Percentiles rank a stretch among this genome's conserved stretches.
Evolutionary conservation across 2,888 invertebrate genomes (phyloP).

Genomic region (Bombyx huttoni): DNA sequence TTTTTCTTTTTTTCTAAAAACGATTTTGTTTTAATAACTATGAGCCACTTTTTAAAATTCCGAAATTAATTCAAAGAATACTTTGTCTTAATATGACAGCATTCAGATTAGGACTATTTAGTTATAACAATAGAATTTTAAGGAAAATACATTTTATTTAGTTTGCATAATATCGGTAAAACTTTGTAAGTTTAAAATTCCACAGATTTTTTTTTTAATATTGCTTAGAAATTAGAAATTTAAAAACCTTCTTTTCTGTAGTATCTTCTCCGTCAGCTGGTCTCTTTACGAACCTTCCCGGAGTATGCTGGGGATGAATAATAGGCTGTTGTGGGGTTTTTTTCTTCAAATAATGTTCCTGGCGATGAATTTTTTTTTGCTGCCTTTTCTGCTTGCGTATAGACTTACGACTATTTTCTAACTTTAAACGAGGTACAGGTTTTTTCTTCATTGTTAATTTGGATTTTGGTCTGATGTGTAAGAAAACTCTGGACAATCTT

Average conservation of each 20-base stretch:
- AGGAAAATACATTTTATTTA: too few relatives aligned
- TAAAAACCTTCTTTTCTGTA: constrained; percentile 22
- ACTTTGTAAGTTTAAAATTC: too few relatives aligned
- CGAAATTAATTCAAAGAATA: too few relatives aligned
- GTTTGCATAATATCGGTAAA: too few relatives aligned
- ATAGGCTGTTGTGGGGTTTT: constrained; percentile 17
- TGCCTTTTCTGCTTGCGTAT: constrained; percentile 79
- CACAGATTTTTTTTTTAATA: not conserved
- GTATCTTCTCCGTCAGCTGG: constrained; percentile 22
- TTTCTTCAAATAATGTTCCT: constrained; percentile 54
- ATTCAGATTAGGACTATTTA: too few relatives aligned
- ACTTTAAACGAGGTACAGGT: constrained; percentile 21
- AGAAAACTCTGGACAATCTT: not conserved
- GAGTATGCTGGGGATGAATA: constrained; percentile 17
- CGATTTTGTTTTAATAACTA: not conserved
- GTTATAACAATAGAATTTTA: too few relatives aligned
- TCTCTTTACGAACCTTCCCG: constrained; percentile 52
- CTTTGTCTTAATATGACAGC: too few relatives aligned
- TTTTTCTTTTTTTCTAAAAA: constrained; percentile 40
- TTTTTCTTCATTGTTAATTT: constrained; percentile 49
- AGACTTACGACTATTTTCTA: constrained; percentile 74
- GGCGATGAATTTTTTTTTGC: constrained; percentile 75
- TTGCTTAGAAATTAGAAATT: not conserved
- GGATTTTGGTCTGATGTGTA: not conserved
- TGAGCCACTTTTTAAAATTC: too few relatives aligned